phyloP scores from a whole-genome alignment of 2,888 invertebrate genomes.

The Drosophila pseudotakahashii region DNA sequence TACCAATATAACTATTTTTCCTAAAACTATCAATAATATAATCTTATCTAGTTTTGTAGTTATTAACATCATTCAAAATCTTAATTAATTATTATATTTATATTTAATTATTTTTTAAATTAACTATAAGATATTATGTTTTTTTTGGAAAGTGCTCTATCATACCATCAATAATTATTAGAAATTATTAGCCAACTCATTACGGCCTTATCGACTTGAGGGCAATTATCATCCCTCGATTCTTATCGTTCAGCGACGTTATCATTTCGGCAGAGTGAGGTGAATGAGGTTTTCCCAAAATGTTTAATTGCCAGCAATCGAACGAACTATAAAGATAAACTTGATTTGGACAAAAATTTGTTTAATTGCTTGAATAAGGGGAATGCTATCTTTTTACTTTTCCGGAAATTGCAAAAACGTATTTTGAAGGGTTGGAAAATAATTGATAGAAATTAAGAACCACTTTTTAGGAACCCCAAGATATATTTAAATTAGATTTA shows the following conservation, averaged over 20 bases:
- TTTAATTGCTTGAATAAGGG: background rate
- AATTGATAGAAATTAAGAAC: background rate
- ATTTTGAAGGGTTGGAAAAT: background rate
- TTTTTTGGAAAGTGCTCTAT: no score
- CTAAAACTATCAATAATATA: no score
- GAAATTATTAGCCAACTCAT: constrained; percentile 7
- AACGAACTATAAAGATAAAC: background rate
- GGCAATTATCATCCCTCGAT: constrained; percentile 15
- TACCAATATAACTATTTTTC: no score
- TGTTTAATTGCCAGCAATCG: constrained; percentile 4
- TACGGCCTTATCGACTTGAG: constrained; percentile 3
- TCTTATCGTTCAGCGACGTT: constrained; percentile 8
- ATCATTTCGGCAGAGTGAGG: background rate
- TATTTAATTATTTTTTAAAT: background rate
- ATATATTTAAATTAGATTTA: no score
- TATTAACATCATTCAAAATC: no score
- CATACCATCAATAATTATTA: background rate
- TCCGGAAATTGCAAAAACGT: background rate
- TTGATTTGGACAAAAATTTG: background rate
- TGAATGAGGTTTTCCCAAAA: constrained; percentile 21
- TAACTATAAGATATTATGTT: background rate
- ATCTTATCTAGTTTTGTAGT: no score
- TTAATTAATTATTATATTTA: no score
- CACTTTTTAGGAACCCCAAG: no score
- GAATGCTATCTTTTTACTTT: background rate